Base-by-base conservation (phyloP, 2,888 invertebrate species). In the Drosophila siamana region DNA sequence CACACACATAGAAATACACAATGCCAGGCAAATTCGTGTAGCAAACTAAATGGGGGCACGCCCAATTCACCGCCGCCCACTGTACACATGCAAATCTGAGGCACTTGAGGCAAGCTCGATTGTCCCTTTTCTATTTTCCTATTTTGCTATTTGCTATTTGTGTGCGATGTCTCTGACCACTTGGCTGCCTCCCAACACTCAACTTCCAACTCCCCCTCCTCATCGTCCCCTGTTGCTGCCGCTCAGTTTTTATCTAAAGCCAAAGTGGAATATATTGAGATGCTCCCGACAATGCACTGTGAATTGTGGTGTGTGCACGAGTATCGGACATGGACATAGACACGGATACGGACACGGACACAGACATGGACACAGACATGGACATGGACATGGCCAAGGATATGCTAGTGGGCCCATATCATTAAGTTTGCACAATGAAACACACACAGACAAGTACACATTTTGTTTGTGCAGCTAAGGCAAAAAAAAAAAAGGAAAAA, bases 361-460 rank as follows among this genome's bases (percentile, higher is more conserved):
- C 40, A 52, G 57, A 43, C 24, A 43, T 43, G 30, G 41, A 44
- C 22, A 47, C 13, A 15, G 33, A 43, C 41, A 51, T 43, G 55
- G 57, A 43, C 24, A 43, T 43, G 30, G 28, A 44, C 13, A 38
- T 36, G 36, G 33, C 40, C 41, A 57, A 43, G 52, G 57, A 43
- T 67, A 62, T 62, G 55, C 48, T 61, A 72, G 69, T 30, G 71
- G 60, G 83, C 80, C 77, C 80, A 82, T 86, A 82, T 82, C 83
- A 82, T 82, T 86, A 85, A 69, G 80, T 69, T 76, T 71, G 83
- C 74, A 76, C 80, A 82, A 82, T 72, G 59, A 74, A 56, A 33
- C 33, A 28, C 55, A 16, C n/a, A 41, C 19, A 60, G 38, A 28
- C 30, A 8, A 40, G n/a, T 54, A 47, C 36, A 62, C 28, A 78